Base-by-base conservation (phyloP, 2,797 vertebrate species). In the Phrynocephalus vlangalii region DNA sequence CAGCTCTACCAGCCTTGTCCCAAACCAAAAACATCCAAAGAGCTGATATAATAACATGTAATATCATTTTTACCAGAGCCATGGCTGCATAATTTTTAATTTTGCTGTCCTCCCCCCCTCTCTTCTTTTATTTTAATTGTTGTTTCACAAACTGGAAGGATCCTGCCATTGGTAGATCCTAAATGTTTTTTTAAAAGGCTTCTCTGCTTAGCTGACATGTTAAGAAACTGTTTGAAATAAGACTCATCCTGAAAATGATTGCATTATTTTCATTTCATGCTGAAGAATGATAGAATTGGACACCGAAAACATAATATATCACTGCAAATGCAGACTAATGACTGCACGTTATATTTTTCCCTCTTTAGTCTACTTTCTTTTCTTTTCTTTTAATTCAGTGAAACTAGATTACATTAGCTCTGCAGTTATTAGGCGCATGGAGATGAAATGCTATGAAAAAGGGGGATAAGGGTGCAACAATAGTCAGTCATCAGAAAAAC, bases 321-420 rank as follows among this genome's bases (percentile, higher is more conserved):
- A 82, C 28, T 82, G 60, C 68, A 82, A 88, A 85, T 88, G 71
- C 68, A 85, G 83, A 85, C 87, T 88, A 88, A 85, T 82, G 71
- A 85, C 79, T 88, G 63, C 71, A 68, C 52, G 68, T 85, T 82
- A 70, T 72, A 84, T 79, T 75, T 81, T 56, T 81, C 86, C 82
- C 5, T 48, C 75, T 79, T 81, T 81, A 66, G 10, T 33, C 22
- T 82, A 7, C 75, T 68, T n/a, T 85, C 73, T 75, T 8, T 44
- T 18, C 28, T 11, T 20, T 16, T 86, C 38, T 44, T 22, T 44
- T 4, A 38, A 85, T 44, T 52, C 63, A 82, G 48, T 82, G 79
- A 82, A 85, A 88, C 80, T 44, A 72, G 83, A 77, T 68, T 85
- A 78, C 83, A 77, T 63, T 82, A 85, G 76, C 63, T 10, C 48